These are phyloP conservation scores for Amazona vittata DNA, from an alignment of 2,113 vertebrate species.

Conservation along the genomic window DNA sequence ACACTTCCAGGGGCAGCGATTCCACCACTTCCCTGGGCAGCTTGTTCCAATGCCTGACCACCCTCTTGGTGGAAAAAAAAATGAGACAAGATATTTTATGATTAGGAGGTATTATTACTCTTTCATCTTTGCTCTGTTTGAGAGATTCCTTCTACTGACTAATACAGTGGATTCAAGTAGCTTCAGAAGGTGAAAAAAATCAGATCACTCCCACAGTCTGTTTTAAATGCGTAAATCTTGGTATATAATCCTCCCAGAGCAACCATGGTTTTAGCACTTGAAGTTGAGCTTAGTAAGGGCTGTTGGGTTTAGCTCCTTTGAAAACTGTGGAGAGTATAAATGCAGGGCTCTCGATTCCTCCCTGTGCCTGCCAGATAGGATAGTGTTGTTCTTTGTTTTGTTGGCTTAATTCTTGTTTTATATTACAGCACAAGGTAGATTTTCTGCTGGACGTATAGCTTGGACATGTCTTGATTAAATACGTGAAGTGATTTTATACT, in stretches of 20 bases:
- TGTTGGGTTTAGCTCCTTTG: neutral
- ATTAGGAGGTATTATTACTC: too few relatives aligned
- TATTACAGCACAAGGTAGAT: neutral
- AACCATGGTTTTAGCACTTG: neutral
- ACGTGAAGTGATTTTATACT: neutral
- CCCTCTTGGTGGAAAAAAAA: too few relatives aligned
- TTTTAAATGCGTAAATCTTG: neutral
- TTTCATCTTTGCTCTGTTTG: neutral
- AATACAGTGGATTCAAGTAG: neutral
- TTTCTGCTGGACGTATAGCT: neutral
- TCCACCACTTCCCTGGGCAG: too few relatives aligned
- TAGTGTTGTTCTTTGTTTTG: neutral
- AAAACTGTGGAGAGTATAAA: neutral
- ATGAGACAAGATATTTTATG: too few relatives aligned
- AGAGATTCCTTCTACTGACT: neutral
- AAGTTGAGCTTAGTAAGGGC: neutral
- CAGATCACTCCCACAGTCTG: neutral
- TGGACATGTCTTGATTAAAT: neutral
- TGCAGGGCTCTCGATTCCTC: neutral
- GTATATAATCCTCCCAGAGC: neutral
- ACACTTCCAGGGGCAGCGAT: too few relatives aligned
- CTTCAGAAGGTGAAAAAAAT: neutral
- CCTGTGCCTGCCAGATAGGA: accelerated
- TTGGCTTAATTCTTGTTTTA: neutral
- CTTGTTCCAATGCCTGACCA: too few relatives aligned